Base-by-base conservation (phyloP, 2,888 invertebrate species). In the Metalampra italica region DNA sequence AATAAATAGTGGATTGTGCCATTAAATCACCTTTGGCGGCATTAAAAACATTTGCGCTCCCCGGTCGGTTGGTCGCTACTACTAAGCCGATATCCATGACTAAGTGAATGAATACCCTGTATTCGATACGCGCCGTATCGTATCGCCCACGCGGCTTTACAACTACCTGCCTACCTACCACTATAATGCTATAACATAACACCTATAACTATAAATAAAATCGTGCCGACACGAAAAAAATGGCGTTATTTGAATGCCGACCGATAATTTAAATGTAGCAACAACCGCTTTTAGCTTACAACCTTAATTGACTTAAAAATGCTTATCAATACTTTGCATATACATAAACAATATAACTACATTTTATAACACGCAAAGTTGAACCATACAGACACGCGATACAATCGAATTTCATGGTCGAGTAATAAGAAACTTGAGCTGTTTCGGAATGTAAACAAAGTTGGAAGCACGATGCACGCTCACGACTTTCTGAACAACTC, bases 261-360 rank as follows among this genome's bases (percentile, higher is more conserved):
- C 87, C 87, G 84, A 88, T 89, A 89, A 88, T 88, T 88, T 89
- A 89, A 89, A 89, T 89, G 88, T 88, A 89, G 87, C 86, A 88
- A 88, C 88, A 89, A 88, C 87, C 82, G 87, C 88, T 87, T 89
- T 89, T 88, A 89, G 86, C 88, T 87, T 88, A 89, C 88, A 89
- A 86, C 88, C 87, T 87, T 89, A 89, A 88, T 89, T 89, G 88
- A 89, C 88, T 88, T 88, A 89, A 89, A 89, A 89, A 88, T 87
- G 86, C 85, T 89, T 88, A 89, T 88, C 87, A 86, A 88, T 88
- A 82, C 67, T 65, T 61, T 55, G 61, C 57, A 63, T 64, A 51
- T 59, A 54, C 62, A 64, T 62, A 61, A 69, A 60, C 70, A 66
- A 59, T 65, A 60, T 57, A 55, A 62, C 59, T 63, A 59, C 42